phyloP scores from a whole-genome alignment of 2,797 vertebrate genomes.

The Serranus cabrilla region DNA sequence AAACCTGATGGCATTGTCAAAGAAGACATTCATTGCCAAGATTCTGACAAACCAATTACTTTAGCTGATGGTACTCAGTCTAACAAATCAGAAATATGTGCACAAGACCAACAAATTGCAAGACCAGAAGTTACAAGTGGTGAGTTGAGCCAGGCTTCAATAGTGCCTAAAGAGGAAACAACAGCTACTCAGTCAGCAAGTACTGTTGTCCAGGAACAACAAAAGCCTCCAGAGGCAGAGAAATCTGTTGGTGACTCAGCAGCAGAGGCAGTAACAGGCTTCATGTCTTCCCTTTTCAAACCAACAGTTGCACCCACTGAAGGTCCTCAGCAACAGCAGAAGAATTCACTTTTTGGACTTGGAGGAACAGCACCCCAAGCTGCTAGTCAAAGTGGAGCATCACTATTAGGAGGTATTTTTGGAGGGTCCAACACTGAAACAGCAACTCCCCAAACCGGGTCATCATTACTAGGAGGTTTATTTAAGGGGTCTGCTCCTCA shows the following conservation, averaged over 20 bases:
- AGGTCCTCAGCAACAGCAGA: conserved; percentile 84
- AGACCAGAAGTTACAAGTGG: conserved; percentile 26
- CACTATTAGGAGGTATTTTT: conserved; percentile 82
- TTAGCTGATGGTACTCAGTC: conserved; percentile 35
- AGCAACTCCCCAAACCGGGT: conserved; percentile 74
- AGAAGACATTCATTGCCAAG: conserved; percentile 42
- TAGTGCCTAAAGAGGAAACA: conserved; percentile 43
- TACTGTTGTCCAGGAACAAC: conserved; percentile 63
- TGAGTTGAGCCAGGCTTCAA: conserved; percentile 52
- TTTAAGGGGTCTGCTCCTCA: conserved; percentile 71
- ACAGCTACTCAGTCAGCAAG: conserved; percentile 18
- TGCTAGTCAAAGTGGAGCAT: conserved; percentile 74
- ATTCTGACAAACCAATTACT: conserved; percentile 36
- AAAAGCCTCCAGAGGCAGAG: conserved; percentile 80
- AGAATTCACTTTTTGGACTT: conserved; percentile 85
- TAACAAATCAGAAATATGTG: conserved; percentile 48
- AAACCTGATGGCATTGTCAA: conserved; percentile 40
- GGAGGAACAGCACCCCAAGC: conserved; percentile 69
- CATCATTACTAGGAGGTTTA: conserved; percentile 85
- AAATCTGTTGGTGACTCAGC: conserved; percentile 87
- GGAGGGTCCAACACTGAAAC: conserved; percentile 73
- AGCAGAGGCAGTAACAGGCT: conserved; percentile 90
- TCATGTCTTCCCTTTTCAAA: conserved; percentile 88
- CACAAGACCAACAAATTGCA: conserved; percentile 39
- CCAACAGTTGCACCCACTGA: conserved; percentile 67